Percentiles rank a stretch among this genome's conserved stretches.
These are phyloP conservation scores for Sebastes diploproa DNA, from an alignment of 2,797 vertebrate species.

Conservation along the genomic window DNA sequence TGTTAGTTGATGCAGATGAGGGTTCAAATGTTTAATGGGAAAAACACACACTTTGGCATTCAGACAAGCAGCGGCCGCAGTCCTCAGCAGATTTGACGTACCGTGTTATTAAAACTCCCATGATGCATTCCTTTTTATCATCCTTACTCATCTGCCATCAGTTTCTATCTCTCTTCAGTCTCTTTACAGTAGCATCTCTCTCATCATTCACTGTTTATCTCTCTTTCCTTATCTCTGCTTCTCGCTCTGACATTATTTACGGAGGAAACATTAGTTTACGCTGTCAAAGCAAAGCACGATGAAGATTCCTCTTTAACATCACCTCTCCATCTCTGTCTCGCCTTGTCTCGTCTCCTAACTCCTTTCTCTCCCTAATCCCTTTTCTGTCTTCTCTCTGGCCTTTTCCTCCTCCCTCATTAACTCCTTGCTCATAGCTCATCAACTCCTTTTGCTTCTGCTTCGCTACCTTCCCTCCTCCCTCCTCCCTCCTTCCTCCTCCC, in stretches of 20 bases:
- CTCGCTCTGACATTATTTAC: conserved; percentile 9
- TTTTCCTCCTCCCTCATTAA: conserved; percentile 25
- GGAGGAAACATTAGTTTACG: neutral
- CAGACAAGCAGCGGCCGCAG: neutral
- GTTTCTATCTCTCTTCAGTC: neutral
- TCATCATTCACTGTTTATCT: conserved; percentile 26
- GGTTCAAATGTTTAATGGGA: conserved; percentile 45
- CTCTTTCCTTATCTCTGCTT: neutral
- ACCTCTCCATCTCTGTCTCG: conserved; percentile 3
- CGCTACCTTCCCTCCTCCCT: neutral
- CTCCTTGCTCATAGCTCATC: conserved; percentile 20
- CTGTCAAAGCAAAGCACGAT: neutral
- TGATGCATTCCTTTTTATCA: conserved; percentile 34
- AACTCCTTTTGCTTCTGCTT: neutral
- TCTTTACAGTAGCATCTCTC: neutral
- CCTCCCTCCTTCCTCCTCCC: neutral
- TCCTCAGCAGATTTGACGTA: conserved; percentile 33
- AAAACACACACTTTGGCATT: neutral
- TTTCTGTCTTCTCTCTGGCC: neutral
- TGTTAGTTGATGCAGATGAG: conserved; percentile 13
- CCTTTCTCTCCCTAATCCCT: neutral
- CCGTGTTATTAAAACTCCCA: conserved; percentile 54
- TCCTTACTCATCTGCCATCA: neutral
- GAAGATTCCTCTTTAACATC: conserved; percentile 6
- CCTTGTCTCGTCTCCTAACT: neutral